A percentile compares a stretch with the other conserved stretches of the same genome.
These are phyloP conservation scores for Acholoe squamosa DNA, from an alignment of 2,888 invertebrate species.

Conservation along the genomic window DNA sequence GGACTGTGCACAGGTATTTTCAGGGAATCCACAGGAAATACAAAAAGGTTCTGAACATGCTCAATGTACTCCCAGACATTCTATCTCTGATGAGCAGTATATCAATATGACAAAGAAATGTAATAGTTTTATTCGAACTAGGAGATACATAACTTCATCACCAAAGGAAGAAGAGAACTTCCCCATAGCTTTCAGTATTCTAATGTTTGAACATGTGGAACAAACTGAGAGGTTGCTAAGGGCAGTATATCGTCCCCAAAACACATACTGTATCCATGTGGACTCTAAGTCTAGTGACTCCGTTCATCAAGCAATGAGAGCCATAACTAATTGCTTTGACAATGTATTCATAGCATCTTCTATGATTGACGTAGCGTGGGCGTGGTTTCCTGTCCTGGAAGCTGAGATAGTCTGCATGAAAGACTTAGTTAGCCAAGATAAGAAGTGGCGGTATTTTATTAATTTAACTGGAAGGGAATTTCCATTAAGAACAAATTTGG, in stretches of 20 bases:
- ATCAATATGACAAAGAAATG: constrained; percentile 59
- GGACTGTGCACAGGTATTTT: constrained; percentile 62
- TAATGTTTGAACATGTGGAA: constrained; percentile 73
- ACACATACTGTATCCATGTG: constrained; percentile 81
- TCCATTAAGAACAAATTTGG: constrained; percentile 70
- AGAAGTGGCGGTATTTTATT: constrained; percentile 70
- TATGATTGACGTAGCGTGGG: constrained; percentile 72
- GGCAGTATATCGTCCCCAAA: constrained; percentile 79
- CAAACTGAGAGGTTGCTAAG: constrained; percentile 77
- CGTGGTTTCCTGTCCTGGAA: constrained; percentile 68
- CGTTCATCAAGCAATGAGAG: constrained; percentile 71
- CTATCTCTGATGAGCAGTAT: constrained; percentile 31
- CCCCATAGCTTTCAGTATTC: constrained; percentile 77
- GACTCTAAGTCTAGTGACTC: constrained; percentile 74
- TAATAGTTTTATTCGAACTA: constrained; percentile 39
- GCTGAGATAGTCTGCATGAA: constrained; percentile 70
- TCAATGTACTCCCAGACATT: background rate
- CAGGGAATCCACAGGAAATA: constrained; percentile 46
- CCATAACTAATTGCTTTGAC: constrained; percentile 73
- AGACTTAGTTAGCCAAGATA: constrained; percentile 60
- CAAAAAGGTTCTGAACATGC: background rate
- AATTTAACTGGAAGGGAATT: constrained; percentile 71
- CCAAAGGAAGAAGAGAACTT: constrained; percentile 72
- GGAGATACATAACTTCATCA: constrained; percentile 55
- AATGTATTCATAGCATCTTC: constrained; percentile 75